These are phyloP conservation scores for Ciconia nigra DNA, from an alignment of 2,797 vertebrate genomes.

Conservation along the genomic window DNA sequence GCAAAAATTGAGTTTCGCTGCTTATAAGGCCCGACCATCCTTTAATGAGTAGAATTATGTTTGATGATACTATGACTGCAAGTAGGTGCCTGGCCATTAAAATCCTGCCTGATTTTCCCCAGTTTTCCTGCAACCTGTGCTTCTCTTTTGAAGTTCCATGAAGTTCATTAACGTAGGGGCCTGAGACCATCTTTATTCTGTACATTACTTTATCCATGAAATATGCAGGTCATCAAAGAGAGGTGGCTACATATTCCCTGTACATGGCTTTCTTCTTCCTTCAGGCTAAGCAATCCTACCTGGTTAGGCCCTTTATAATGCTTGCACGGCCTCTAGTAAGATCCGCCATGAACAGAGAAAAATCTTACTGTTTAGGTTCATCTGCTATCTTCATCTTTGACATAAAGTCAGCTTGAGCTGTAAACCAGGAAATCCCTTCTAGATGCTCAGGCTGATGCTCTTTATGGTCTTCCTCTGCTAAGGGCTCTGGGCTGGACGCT, in stretches of 20 bases:
- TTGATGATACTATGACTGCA: neutral
- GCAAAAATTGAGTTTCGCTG: neutral
- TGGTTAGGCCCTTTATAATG: neutral
- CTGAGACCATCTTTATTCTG: neutral
- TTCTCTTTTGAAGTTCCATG: neutral
- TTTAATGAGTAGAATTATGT: neutral
- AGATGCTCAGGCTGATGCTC: neutral
- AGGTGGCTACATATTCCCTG: neutral
- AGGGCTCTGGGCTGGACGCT: neutral
- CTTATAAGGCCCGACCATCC: neutral
- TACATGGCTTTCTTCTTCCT: neutral
- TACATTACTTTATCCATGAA: neutral
- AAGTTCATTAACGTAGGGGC: neutral
- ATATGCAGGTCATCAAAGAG: neutral
- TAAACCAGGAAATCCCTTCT: constrained; percentile 25
- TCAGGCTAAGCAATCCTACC: neutral
- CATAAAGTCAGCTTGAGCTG: neutral
- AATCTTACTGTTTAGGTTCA: neutral
- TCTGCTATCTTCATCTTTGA: neutral
- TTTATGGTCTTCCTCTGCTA: neutral
- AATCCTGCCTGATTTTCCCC: neutral
- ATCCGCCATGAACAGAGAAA: neutral
- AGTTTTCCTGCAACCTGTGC: neutral
- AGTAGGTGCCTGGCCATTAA: neutral
- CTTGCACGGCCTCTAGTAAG: neutral